Evolutionary conservation across 2,888 invertebrate species (phyloP).

Genomic region (Lasius fuliginosus): DNA sequence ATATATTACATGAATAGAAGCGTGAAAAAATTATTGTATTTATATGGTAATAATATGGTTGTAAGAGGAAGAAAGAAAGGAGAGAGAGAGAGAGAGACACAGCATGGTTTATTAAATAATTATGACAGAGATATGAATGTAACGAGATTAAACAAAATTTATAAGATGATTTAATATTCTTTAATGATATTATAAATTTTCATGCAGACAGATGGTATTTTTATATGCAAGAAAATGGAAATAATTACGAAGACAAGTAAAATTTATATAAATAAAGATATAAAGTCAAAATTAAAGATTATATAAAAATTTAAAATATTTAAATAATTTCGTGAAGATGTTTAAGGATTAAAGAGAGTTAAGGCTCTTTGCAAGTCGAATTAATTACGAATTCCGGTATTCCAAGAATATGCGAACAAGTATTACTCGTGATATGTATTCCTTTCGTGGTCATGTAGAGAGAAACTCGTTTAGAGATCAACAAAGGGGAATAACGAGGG

Average conservation of each 20-base stretch:
- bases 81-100: not conserved
- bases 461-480: not conserved
- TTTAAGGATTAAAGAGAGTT: not conserved
- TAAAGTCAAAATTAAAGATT: not conserved
- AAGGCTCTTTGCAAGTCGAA: not conserved
- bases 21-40: not conserved
- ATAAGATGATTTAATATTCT: not conserved
- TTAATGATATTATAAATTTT: not conserved
- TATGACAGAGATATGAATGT: not conserved
- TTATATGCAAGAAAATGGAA: not conserved
- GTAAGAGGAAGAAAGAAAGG: not conserved
- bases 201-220: not conserved
- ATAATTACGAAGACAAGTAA: not conserved
- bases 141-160: not conserved
- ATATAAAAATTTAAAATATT: not conserved
- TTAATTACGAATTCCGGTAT: not conserved
- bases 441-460: not conserved
- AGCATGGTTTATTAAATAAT: not conserved
- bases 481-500: not conserved
- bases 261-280: not conserved
- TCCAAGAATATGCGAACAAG: constrained; percentile 2
- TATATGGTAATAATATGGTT: not conserved
- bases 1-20: not conserved
- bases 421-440: not conserved
- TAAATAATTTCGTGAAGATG: not conserved